These are phyloP conservation scores for Tetragonula carbonaria DNA, from an alignment of 2,888 invertebrate genomes.

Conservation along the genomic window DNA sequence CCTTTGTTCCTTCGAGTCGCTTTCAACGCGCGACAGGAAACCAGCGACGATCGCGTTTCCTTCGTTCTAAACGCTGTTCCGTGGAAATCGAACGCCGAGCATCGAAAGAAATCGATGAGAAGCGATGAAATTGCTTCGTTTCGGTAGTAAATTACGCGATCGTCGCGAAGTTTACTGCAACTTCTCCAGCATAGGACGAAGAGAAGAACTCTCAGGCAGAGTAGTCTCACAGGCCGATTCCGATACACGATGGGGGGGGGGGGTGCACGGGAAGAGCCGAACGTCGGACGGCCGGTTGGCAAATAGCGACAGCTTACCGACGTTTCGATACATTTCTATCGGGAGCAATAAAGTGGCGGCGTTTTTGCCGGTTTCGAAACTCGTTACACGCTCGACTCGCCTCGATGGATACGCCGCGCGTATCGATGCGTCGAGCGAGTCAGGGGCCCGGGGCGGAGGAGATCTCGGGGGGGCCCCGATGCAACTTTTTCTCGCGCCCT, in stretches of 20 bases:
- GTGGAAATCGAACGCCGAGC: neutral
- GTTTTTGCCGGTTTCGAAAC: constrained; percentile 60
- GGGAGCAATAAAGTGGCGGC: constrained; percentile 63
- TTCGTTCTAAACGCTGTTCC: neutral
- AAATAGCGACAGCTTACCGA: constrained; percentile 65
- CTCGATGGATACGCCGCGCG: constrained; percentile 48
- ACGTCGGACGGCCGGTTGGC: constrained; percentile 27
- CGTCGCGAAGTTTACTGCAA: neutral
- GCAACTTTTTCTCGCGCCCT: constrained; percentile 70
- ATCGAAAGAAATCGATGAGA: neutral
- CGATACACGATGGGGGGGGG: neutral
- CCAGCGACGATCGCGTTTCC: neutral
- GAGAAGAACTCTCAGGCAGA: neutral
- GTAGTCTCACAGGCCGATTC: constrained; percentile 8
- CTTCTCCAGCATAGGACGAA: neutral
- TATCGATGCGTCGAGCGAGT: constrained; percentile 53
- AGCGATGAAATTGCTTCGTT: too few species aligned
- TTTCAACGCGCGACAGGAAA: neutral
- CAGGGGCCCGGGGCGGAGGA: constrained; percentile 1
- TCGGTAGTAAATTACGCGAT: neutral
- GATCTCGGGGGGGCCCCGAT: constrained; percentile 53
- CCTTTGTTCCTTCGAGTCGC: constrained; percentile 13
- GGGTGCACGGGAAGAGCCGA: neutral
- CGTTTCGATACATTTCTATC: constrained; percentile 72
- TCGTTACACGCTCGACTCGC: constrained; percentile 64